Evolutionary conservation across 2,797 vertebrate species (phyloP), one percentile per base, ranked within the genome.

Genomic region (Centropyge bicolor): DNA sequence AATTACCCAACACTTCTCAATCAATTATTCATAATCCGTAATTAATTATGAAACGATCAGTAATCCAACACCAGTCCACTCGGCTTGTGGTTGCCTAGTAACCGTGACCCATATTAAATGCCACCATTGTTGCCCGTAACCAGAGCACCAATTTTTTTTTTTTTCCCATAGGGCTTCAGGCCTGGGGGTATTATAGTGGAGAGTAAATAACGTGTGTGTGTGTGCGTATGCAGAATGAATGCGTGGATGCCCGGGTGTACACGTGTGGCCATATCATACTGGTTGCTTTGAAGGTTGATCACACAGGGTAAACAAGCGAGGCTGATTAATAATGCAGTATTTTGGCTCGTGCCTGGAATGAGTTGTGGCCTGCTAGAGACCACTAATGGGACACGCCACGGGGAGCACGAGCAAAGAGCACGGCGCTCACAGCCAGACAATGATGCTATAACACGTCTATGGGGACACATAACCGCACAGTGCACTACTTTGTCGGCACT

Each of bases 1-100:
- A 95, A 95, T 93, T 92, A 95, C 90, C 93, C 91, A 91, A 91
- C 84, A 92, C 92, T 92, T 85, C 62, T 56, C 83, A 82, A 92
- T 95, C 90, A 94, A 95, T 94, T 94, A 95, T 95, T 95, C 92
- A 95, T 94, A 91, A 92, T 81, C 76, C 59, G 76, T 84, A 89
- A 95, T 95, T 95, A 95, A 95, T 95, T 95, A 95, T 95, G 93
- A 93, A 95, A 94, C 90, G 65, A 93, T 93, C 87, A 85, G 95
- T 94, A 95, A 95, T 94, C 89, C 84, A 93, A 95, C 90, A 94
- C 94, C 91, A 88, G 91, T 92, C 91, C 91, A 86, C 88, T 92
- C 82, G 62, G 84, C 86, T 93, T 92, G 86, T 91, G 88, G 94
- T 95, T 95, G 94, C 95, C 88, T 94, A 89, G 95, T 88, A 93